A percentile compares a stretch with the other conserved stretches of the same genome.
phyloP scores from a whole-genome alignment of 2,888 invertebrate genomes.

The Ypsolopha sequella region DNA sequence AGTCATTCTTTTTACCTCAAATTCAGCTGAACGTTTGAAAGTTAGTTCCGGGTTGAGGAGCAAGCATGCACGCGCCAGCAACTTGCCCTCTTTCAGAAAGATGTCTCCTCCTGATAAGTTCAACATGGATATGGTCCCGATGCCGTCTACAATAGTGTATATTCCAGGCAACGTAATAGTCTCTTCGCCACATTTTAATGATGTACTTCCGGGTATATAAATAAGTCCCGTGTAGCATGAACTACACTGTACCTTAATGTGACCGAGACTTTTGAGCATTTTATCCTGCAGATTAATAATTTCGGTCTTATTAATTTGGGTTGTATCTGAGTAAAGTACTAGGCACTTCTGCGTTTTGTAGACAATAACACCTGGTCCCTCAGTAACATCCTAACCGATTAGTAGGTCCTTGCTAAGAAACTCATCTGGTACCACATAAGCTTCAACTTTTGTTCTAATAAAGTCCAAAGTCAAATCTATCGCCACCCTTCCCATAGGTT shows the following conservation, averaged over 20 bases:
- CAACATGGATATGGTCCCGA: background rate
- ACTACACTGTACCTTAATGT: background rate
- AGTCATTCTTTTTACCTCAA: background rate
- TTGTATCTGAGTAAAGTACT: background rate
- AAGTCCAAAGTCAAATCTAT: background rate
- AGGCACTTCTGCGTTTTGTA: background rate
- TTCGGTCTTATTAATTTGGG: background rate
- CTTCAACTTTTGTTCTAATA: background rate
- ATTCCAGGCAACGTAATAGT: background rate
- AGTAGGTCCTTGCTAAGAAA: background rate
- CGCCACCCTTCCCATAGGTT: background rate
- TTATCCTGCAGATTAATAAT: background rate
- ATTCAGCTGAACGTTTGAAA: background rate
- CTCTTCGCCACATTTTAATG: background rate
- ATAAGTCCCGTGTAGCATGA: background rate
- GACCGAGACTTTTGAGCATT: background rate
- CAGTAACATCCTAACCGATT: background rate
- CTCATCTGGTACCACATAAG: conserved; percentile 1
- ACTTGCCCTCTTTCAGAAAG: background rate
- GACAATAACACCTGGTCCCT: background rate
- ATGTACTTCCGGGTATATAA: background rate
- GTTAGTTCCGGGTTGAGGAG: background rate
- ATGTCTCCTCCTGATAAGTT: background rate
- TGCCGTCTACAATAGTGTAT: background rate
- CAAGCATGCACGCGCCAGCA: background rate